Evolutionary conservation across 2,113 vertebrate genomes (phyloP).

Genomic region (Prionailurus bengalensis): DNA sequence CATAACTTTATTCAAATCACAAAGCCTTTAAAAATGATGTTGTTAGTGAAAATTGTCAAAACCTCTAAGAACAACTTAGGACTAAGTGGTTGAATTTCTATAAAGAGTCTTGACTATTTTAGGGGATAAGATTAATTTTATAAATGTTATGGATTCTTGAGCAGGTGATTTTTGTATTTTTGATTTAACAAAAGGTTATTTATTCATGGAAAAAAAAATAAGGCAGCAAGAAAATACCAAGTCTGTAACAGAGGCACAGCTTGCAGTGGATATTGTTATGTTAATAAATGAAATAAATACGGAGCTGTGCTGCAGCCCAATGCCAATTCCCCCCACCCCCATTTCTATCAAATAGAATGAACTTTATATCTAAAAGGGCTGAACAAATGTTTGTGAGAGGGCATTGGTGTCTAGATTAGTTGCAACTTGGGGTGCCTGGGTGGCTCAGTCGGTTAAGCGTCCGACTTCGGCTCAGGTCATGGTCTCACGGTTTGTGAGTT

Average conservation of each 20-base stretch:
- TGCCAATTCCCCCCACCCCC: background rate
- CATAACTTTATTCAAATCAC: background rate
- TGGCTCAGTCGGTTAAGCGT: no score
- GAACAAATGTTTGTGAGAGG: background rate
- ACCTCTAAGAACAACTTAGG: background rate
- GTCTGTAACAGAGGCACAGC: background rate
- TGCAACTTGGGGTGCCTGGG: no score
- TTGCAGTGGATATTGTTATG: background rate
- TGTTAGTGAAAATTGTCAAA: background rate
- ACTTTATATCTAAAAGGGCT: background rate
- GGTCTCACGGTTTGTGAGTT: no score
- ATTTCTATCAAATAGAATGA: constrained; percentile 26
- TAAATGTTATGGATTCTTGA: background rate
- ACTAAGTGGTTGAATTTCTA: background rate
- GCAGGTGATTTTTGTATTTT: constrained; percentile 15
- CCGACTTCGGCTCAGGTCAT: no score
- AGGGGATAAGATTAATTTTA: constrained; percentile 34
- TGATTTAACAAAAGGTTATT: constrained; percentile 25
- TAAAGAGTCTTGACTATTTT: constrained; percentile 13
- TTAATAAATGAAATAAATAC: background rate
- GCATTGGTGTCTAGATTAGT: background rate
- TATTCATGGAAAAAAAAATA: background rate
- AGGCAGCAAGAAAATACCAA: background rate
- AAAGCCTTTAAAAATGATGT: background rate
- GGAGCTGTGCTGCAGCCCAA: background rate